Evolutionary conservation across 1,140 invertebrate genomes (phyloP).

Genomic region (Ladona fulva): DNA sequence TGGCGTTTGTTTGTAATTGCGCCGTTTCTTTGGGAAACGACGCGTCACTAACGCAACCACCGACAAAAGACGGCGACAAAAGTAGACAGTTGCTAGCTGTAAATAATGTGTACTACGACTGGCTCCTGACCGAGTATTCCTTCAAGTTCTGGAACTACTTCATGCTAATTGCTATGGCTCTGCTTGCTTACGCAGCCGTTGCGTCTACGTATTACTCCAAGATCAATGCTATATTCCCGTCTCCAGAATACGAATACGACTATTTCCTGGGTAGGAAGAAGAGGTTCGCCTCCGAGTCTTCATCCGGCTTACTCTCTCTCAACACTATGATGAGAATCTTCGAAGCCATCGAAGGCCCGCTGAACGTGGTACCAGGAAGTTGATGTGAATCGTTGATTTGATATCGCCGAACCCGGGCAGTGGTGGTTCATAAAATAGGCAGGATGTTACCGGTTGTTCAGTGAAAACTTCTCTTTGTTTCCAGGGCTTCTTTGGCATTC

Average conservation of each 20-base stretch:
- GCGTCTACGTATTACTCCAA: slow-evolving; percentile 78
- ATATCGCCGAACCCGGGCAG: too few species aligned
- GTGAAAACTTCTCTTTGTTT: too few species aligned
- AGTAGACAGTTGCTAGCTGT: not conserved
- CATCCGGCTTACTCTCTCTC: not conserved
- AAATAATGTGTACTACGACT: slow-evolving; percentile 60
- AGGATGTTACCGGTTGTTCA: too few species aligned
- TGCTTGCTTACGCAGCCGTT: slow-evolving; percentile 71
- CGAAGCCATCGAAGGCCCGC: not conserved
- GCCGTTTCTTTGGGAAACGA: not conserved
- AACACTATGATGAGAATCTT: not conserved
- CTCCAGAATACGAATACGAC: not conserved
- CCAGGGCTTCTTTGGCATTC: too few species aligned
- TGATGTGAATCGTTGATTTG: too few species aligned
- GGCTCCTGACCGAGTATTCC: slow-evolving; percentile 72
- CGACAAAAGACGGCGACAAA: not conserved
- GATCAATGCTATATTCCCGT: slow-evolving; percentile 50
- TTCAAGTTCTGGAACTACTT: slow-evolving; percentile 81
- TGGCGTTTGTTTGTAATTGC: not conserved
- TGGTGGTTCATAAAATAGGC: too few species aligned
- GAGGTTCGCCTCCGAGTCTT: not conserved
- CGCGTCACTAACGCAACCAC: not conserved
- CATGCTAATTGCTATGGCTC: slow-evolving; percentile 64
- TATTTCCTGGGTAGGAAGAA: not conserved
- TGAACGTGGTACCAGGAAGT: too few species aligned